Evolutionary conservation across 2,888 invertebrate species (phyloP), one percentile per base, ranked within the genome.

Genomic region (Dryadula phaetusa): DNA sequence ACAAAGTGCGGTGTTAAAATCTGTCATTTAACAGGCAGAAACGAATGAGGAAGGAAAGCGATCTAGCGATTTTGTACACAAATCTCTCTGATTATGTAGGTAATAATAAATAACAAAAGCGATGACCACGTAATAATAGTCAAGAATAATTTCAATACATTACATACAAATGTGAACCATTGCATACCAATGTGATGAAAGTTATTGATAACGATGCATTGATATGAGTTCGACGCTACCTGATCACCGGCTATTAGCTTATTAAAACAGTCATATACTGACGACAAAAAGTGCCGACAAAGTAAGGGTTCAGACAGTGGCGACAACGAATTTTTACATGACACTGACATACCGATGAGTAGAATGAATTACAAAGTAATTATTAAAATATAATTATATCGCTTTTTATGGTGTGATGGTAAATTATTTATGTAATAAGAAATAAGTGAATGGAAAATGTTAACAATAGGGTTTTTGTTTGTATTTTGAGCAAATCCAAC

Each of bases 181-280:
- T n/a, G n/a, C n/a, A n/a, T n/a, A n/a, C n/a, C n/a, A 42, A n/a
- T 28, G 40, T 25, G 66, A 64, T 62, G 64, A 63, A 62, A 65
- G 65, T 52, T 62, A 63, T 63, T 42, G 69, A 69, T 58, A 64
- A 49, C 40, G 44, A 60, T 65, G 67, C 69, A 56, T 83, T 82
- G 60, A 60, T 81, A 85, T 87, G 84, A 82, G 83, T 82, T 80
- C 83, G 85, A 83, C 76, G 87, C 90, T 88, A 90, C 90, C 88
- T 88, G 88, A 82, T 83, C 81, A 80, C 79, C 69, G 49, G 81
- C 81, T 87, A 85, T 90, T 85, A 79, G 83, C 88, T 91, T 91
- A 89, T 88, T 88, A 90, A 91, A 91, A 88, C 89, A 87, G 91
- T 91, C 90, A 90, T 87, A 91, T 87, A 85, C 76, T 77, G 70